These are phyloP conservation scores for Scaptodrosophila lebanonensis DNA, from an alignment of 1,140 invertebrate species.

Conservation along the genomic window DNA sequence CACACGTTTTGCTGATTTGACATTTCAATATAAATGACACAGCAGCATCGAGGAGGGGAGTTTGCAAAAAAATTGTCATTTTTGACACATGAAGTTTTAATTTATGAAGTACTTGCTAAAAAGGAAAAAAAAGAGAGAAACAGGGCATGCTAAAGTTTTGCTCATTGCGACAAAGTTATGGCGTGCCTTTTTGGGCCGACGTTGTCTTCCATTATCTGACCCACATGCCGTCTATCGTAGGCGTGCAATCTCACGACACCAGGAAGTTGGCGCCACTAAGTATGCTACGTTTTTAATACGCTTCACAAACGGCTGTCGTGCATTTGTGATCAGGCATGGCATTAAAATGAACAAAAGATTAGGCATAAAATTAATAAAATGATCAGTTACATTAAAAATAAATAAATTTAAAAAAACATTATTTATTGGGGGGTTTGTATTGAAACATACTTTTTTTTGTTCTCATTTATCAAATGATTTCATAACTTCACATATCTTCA, in stretches of 20 bases:
- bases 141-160: constrained; percentile 33
- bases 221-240: constrained; percentile 37
- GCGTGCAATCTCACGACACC: constrained; percentile 28
- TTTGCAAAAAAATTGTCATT: constrained; percentile 12
- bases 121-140: constrained; percentile 20
- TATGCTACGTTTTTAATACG: constrained; percentile 32
- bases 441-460: no score
- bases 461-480: no score
- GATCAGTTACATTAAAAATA: no score
- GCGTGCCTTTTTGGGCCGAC: not conserved
- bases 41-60: not conserved
- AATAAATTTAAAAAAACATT: no score
- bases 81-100: constrained; percentile 67
- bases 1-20: constrained; percentile 56
- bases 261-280: constrained; percentile 53
- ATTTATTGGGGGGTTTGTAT: no score
- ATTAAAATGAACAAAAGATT: no score
- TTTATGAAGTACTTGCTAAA: constrained; percentile 57
- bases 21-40: constrained; percentile 60
- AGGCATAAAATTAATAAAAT: no score
- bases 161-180: constrained; percentile 21
- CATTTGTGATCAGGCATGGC: no score
- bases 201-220: constrained; percentile 28
- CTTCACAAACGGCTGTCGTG: no score
- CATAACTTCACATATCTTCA: no score